Conservation (phyloP, 1,140 invertebrate species). For the Conus ventricosus region DNA sequence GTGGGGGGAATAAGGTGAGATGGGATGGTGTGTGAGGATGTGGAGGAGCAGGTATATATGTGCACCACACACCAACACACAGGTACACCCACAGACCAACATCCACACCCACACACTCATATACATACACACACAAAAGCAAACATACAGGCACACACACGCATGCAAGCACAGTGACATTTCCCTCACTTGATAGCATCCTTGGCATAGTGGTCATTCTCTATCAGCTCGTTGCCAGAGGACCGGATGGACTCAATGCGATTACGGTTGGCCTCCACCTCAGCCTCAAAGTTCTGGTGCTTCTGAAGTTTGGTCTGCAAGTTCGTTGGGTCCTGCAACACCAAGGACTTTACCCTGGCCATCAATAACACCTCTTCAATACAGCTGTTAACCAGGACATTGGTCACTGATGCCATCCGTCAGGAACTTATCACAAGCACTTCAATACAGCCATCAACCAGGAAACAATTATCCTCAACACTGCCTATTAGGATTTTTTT, state of each 20-base stretch:
- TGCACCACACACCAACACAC: background rate
- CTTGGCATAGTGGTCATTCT: constrained; percentile 87
- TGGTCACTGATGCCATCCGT: background rate
- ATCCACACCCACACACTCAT: background rate
- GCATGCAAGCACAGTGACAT: too few relatives aligned
- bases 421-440: too few relatives aligned
- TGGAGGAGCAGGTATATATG: too few relatives aligned
- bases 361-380: background rate
- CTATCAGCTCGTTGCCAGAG: constrained; percentile 86
- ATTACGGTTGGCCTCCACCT: constrained; percentile 77
- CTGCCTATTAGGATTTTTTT: too few relatives aligned
- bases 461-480: too few relatives aligned
- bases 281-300: constrained; percentile 93
- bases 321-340: constrained; percentile 91
- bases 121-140: background rate
- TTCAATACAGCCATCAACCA: too few relatives aligned
- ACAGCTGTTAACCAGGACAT: background rate
- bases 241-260: constrained; percentile 94
- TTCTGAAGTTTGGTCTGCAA: constrained; percentile 99
- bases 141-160: background rate
- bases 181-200: constrained; percentile 80
- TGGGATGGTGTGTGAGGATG: too few relatives aligned
- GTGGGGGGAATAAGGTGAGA: too few relatives aligned
- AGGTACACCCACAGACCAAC: background rate
- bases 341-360: background rate